Percentiles rank a stretch among this genome's conserved stretches.
Conservation (phyloP, 1,140 invertebrate species). For the Oedothorax gibbosus region DNA sequence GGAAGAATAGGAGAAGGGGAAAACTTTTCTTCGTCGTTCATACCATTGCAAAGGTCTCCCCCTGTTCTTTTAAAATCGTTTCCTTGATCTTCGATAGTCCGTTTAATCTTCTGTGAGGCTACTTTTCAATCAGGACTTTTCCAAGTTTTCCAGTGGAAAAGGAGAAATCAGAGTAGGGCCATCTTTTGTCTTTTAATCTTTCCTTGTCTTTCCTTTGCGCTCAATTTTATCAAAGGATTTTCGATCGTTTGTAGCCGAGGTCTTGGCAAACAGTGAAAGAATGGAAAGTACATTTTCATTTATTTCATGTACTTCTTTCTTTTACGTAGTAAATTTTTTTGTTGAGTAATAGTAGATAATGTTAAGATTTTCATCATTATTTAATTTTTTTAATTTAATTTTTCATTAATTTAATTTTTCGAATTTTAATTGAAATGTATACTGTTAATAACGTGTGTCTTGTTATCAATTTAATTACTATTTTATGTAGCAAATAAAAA, state of each 20-base stretch:
- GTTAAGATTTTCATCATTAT: no score
- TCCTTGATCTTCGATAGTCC: slow-evolving; percentile 52
- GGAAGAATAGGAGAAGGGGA: slow-evolving; percentile 4
- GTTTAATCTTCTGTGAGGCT: slow-evolving; percentile 55
- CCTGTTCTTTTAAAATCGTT: slow-evolving; percentile 44
- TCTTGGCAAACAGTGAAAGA: no score
- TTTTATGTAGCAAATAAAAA: no score
- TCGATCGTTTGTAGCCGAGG: not conserved
- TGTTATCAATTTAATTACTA: no score
- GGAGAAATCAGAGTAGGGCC: not conserved
- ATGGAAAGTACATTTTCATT: no score
- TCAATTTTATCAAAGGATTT: not conserved
- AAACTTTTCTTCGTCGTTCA: slow-evolving; percentile 8
- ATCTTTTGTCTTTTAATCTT: slow-evolving; percentile 58
- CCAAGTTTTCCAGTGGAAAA: slow-evolving; percentile 14
- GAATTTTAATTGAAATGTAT: no score
- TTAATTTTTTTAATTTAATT: no score
- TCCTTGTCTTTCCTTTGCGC: not conserved
- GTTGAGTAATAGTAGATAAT: no score
- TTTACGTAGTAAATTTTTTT: no score
- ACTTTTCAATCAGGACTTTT: slow-evolving; percentile 56
- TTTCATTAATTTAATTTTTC: no score
- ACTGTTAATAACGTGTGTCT: no score
- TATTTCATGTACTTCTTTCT: no score
- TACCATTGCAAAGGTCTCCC: not conserved